Conservation (phyloP, 2,113 vertebrate species). For the Megaleporinus macrocephalus region DNA sequence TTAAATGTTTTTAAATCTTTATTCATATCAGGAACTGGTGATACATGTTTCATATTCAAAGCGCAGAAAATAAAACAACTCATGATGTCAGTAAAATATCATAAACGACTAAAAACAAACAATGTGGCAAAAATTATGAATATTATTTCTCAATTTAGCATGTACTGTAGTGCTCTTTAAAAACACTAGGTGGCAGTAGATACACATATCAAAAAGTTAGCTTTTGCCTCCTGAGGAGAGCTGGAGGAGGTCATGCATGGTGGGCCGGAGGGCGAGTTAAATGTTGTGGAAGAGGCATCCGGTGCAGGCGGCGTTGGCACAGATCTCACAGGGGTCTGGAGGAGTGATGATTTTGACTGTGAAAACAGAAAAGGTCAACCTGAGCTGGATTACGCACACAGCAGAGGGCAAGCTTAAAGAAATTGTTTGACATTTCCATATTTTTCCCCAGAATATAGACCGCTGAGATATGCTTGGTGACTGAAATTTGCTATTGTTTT, state of each 20-base stretch:
- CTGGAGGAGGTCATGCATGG: not conserved
- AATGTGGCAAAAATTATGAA: not conserved
- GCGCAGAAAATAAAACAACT: too few relatives aligned
- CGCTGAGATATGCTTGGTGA: too few relatives aligned
- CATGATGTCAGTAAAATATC: too few relatives aligned
- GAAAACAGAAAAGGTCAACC: not conserved
- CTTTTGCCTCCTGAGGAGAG: too few relatives aligned
- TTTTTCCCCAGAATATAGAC: slow-evolving; percentile 4
- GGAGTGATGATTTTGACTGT: slow-evolving; percentile 70
- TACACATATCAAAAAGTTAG: not conserved
- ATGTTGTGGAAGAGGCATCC: slow-evolving; percentile 65
- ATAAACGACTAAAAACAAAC: not conserved
- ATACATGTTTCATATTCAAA: too few relatives aligned
- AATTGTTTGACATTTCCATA: too few relatives aligned
- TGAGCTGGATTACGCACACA: not conserved
- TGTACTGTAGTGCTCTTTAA: too few relatives aligned
- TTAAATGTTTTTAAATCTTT: too few relatives aligned
- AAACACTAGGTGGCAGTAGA: not conserved
- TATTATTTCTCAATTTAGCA: too few relatives aligned
- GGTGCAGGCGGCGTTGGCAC: slow-evolving; percentile 77
- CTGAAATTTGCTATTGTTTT: too few relatives aligned
- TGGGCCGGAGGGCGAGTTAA: not conserved
- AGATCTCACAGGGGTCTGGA: slow-evolving; percentile 77
- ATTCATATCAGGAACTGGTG: too few relatives aligned
- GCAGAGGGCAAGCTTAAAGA: too few relatives aligned